phyloP scores from a whole-genome alignment of 2,888 invertebrate genomes.

The Acleris sparsana region DNA sequence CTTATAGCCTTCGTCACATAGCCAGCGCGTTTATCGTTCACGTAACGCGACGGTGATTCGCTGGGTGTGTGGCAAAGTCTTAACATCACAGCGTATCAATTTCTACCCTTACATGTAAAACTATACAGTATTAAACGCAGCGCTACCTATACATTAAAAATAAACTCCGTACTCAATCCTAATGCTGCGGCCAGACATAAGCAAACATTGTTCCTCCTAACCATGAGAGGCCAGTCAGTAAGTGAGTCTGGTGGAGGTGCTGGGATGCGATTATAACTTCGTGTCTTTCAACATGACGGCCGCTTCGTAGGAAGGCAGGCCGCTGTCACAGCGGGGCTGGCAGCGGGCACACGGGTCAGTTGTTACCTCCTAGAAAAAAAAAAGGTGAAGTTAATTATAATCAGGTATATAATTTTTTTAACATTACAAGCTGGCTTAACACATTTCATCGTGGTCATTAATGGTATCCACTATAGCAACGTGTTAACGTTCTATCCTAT shows the following conservation, averaged over 20 bases:
- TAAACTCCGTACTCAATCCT: neutral
- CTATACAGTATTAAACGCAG: neutral
- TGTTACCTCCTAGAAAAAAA: conserved; percentile 65
- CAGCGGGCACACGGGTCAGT: conserved; percentile 60
- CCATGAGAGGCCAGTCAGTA: conserved; percentile 16
- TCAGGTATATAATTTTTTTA: neutral
- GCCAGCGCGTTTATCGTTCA: no score
- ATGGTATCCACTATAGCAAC: no score
- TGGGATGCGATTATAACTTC: conserved; percentile 62
- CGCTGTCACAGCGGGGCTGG: conserved; percentile 57
- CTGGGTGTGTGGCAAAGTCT: no score
- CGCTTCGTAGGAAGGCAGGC: conserved; percentile 86
- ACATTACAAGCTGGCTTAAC: no score
- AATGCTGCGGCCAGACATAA: neutral
- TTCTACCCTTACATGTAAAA: neutral
- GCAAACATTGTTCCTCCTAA: neutral
- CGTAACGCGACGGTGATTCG: no score
- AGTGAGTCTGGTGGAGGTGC: conserved; percentile 5
- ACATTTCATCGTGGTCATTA: no score
- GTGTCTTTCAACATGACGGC: conserved; percentile 82
- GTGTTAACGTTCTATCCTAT: no score
- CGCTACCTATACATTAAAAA: no score
- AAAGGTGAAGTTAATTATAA: neutral
- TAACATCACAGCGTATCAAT: no score
- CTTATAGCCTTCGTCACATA: no score